Percentiles rank a stretch among this genome's conserved stretches.
These are phyloP conservation scores for Piaya cayana DNA, from an alignment of 2,113 vertebrate genomes.

Conservation along the genomic window DNA sequence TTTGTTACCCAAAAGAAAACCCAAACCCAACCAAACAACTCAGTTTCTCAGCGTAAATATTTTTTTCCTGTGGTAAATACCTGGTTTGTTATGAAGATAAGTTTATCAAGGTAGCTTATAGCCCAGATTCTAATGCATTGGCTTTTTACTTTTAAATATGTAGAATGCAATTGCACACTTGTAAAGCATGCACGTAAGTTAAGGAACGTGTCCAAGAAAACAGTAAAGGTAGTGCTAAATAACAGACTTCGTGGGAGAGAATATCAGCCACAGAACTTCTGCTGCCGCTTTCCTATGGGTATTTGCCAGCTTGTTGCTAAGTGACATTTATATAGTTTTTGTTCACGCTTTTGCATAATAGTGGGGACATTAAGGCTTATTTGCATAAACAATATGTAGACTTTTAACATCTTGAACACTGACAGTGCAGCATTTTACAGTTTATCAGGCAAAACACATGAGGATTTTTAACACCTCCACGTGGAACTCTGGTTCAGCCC, in stretches of 20 bases:
- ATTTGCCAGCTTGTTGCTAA: neutral
- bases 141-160: neutral
- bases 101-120: neutral
- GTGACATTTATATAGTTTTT: neutral
- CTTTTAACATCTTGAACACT: neutral
- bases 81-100: neutral
- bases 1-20: neutral
- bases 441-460: neutral
- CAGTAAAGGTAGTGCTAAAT: neutral
- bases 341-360: neutral
- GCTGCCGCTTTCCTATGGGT: neutral
- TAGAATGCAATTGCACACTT: neutral
- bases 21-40: too few species aligned
- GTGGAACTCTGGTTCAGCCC: neutral
- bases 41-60: neutral
- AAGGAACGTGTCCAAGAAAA: neutral
- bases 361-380: neutral
- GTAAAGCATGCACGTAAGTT: neutral
- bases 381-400: conserved; percentile 21
- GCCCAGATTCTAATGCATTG: neutral
- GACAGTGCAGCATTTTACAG: neutral
- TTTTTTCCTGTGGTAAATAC: neutral
- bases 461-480: neutral
- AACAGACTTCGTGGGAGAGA: neutral
- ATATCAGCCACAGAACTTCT: neutral